Evolutionary conservation across 2,888 invertebrate species (phyloP), one percentile per base, ranked within the genome.

Genomic region (Acanthosepion pharaonis): DNA sequence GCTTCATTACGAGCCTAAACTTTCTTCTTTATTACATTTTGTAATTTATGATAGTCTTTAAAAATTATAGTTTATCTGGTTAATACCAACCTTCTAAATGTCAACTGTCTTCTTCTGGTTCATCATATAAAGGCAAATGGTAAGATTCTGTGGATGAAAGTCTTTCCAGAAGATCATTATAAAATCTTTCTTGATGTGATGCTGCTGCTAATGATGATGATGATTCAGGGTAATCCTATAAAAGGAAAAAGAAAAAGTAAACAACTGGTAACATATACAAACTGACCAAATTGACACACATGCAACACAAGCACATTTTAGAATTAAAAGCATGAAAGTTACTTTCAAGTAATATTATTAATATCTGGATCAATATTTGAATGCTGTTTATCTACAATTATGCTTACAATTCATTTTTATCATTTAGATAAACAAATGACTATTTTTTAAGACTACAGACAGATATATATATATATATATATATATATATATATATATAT

Each of bases 111-210:
- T 48, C 51, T 93, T 93, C 53, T 6, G 53, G 49, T 23, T 49
- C 49, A 53, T 93, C 93, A n/a, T n/a, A 93, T 51, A n/a, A 53
- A 93, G 51, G 49, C 49, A 49, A 49, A 53, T 49, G 15, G 49
- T n/a, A 49, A 51, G 93, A 93, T 93, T 93, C 93, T 93, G 53
- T 93, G n/a, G 93, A 93, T 93, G 93, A 93, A 9, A 93, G 28
- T 49, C 93, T 93, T n/a, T 93, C 93, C 53, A 93, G 53, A 53
- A 93, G 53, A 49, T 93, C 93, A 53, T 93, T 15, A 53, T 53
- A 93, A 93, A 93, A 53, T 93, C 1, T 53, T 51, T 51, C n/a
- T 92, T 42, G 48, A 49, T 48, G 8, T 11, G 48, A 51, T 92
- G 92, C 11, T 92, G 92, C 23, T 25, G 92, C 18, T 48, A 49